phyloP scores from a whole-genome alignment of 1,140 invertebrate species.

The Cydia amplana region DNA sequence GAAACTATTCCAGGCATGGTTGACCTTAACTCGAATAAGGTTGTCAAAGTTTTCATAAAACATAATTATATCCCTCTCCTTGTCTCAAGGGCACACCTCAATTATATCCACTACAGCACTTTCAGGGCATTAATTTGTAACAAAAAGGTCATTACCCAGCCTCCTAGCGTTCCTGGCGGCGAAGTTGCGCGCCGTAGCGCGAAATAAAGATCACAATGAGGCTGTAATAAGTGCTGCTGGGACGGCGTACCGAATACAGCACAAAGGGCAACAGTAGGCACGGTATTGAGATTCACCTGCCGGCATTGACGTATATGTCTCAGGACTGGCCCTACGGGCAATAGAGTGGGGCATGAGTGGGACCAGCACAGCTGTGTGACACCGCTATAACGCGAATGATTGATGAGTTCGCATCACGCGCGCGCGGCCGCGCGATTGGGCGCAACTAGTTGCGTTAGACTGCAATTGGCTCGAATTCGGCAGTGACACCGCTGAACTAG shows the following conservation, averaged over 20 bases:
- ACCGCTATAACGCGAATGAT: too few relatives aligned
- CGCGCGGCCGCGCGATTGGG: too few relatives aligned
- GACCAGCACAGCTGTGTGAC: too few relatives aligned
- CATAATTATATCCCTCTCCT: neutral
- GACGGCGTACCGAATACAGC: neutral
- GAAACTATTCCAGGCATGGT: too few relatives aligned
- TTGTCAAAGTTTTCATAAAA: neutral
- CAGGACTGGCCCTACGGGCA: too few relatives aligned
- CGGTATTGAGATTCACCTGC: neutral
- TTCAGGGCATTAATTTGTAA: conserved; percentile 20
- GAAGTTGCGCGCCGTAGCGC: neutral
- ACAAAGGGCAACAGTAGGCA: neutral
- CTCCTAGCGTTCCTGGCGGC: conserved; percentile 1
- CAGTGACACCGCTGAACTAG: too few relatives aligned
- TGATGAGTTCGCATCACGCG: too few relatives aligned
- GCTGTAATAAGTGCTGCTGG: conserved; percentile 15
- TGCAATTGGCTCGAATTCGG: too few relatives aligned
- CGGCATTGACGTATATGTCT: too few relatives aligned
- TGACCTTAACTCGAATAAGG: neutral
- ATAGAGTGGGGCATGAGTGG: too few relatives aligned
- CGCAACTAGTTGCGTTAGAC: too few relatives aligned
- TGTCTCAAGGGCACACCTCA: conserved; percentile 5
- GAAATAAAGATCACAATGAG: conserved; percentile 31
- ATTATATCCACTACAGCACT: neutral
- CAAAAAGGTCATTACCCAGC: conserved; percentile 23